These are phyloP conservation scores for Nemotelus pantherinus DNA, from an alignment of 2,888 invertebrate genomes.

Conservation along the genomic window DNA sequence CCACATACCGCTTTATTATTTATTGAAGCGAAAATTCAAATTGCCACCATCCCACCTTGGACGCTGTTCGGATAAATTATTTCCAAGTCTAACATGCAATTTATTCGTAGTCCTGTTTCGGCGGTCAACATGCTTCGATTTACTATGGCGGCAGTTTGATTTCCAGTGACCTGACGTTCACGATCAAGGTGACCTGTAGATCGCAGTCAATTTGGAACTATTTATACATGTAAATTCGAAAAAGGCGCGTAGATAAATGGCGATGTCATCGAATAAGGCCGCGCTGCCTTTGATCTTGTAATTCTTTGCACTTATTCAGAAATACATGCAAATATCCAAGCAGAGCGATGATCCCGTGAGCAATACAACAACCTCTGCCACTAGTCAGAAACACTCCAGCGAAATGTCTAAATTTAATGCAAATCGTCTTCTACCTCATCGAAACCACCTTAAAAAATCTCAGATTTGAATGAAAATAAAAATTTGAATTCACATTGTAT, in stretches of 20 bases:
- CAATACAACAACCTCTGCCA: too few relatives aligned
- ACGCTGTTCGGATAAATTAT: neutral
- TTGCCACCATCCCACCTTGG: conserved; percentile 19
- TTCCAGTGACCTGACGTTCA: conserved; percentile 27
- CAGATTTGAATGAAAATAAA: too few relatives aligned
- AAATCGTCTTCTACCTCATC: too few relatives aligned
- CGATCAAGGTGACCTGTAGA: conserved; percentile 31
- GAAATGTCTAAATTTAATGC: too few relatives aligned
- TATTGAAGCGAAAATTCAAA: neutral
- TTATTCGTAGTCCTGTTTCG: conserved; percentile 8
- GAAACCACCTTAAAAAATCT: too few relatives aligned
- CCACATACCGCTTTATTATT: conserved; percentile 19
- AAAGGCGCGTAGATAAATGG: neutral
- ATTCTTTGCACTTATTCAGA: neutral
- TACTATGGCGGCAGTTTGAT: neutral
- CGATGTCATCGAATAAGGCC: conserved; percentile 15
- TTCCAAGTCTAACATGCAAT: neutral
- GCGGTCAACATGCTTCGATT: neutral
- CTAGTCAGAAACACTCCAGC: too few relatives aligned
- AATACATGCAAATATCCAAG: too few relatives aligned
- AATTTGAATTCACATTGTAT: too few relatives aligned
- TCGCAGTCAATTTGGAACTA: neutral
- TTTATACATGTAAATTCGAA: neutral
- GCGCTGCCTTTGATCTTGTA: neutral
- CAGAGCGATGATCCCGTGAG: too few relatives aligned